Evolutionary conservation across 1,140 invertebrate species (phyloP).

Genomic region (Eciton burchellii): DNA sequence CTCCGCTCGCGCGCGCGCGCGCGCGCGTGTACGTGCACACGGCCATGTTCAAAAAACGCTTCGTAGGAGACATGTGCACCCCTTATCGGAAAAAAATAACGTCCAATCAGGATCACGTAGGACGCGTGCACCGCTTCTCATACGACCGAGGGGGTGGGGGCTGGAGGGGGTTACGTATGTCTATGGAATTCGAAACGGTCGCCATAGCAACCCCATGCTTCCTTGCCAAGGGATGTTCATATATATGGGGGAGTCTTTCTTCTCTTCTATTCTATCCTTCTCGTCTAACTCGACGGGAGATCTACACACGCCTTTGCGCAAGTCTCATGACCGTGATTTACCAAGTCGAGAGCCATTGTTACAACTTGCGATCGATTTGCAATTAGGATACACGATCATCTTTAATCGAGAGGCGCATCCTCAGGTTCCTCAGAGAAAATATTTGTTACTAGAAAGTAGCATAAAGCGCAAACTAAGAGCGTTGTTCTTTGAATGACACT

Average conservation of each 20-base stretch:
- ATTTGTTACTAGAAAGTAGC: background rate
- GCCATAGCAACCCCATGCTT: slow-evolving; percentile 82
- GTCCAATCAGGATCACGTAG: slow-evolving; percentile 82
- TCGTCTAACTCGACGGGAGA: slow-evolving; percentile 59
- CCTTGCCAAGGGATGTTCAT: slow-evolving; percentile 74
- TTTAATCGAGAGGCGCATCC: background rate
- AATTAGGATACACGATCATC: background rate
- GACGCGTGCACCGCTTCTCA: slow-evolving; percentile 75
- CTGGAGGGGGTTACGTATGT: slow-evolving; percentile 70
- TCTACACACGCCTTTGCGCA: slow-evolving; percentile 38
- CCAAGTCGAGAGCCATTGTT: slow-evolving; percentile 10
- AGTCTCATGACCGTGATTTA: slow-evolving; percentile 51
- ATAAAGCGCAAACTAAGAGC: too few species aligned
- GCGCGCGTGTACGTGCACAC: slow-evolving; percentile 34
- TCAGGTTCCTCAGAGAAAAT: background rate
- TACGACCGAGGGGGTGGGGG: slow-evolving; percentile 44
- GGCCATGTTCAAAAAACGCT: slow-evolving; percentile 60
- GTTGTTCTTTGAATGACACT: too few species aligned
- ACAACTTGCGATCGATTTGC: background rate
- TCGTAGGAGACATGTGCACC: slow-evolving; percentile 77
- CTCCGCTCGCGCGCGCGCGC: too few species aligned
- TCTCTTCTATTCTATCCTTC: slow-evolving; percentile 61
- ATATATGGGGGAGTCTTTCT: slow-evolving; percentile 64
- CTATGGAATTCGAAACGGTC: slow-evolving; percentile 83
- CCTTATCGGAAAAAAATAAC: slow-evolving; percentile 84